Evolutionary conservation across 2,888 invertebrate genomes (phyloP), one percentile per base, ranked within the genome.

Genomic region (Agrotis exclamationis): DNA sequence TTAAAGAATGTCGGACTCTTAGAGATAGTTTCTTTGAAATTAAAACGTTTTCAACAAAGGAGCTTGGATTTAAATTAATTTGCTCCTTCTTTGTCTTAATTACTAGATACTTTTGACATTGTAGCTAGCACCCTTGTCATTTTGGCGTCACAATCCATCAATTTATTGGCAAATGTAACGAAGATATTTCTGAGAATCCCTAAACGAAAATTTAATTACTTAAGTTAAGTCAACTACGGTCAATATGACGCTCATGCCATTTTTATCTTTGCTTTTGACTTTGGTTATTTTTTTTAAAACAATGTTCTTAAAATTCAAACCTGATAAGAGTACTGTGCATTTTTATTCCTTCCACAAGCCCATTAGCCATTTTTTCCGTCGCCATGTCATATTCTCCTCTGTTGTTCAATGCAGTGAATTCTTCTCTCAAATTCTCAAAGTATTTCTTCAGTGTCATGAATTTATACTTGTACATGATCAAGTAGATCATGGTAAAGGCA

Each of bases 401-500:
- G 18, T 82, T 64, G 54, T 87, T 87, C n/a, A 91, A 83, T 53
- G 65, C 83, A 58, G 89, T 85, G 68, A 93, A 90, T 45, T 94
- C 90, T 2, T 83, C 77, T 63, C 87, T 86, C 54, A 96, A 75
- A 11, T 86, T 87, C 74, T 93, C 93, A 28, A 96, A 95, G 77
- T 95, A 95, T 51, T 89, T 80, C 73, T 91, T 89, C 47, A 96
- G 72, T 1, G 94, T 92, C n/a, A 95, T 93, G 53, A 95, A 93
- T 80, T 96, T 96, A 73, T 95, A 95, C 74, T 95, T 95, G 69
- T 90, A 93, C 85, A 94, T 93, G 13, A 95, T 94, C 18, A 96
- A 84, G 64, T 92, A 90, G 2, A 89, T 82, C 88, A 96, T 89
- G 0, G 92, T 91, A 51, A 92, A 91, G 2, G 88, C 80, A 69